Evolutionary conservation across 2,888 invertebrate species (phyloP).

Genomic region (Tortrix viridana): DNA sequence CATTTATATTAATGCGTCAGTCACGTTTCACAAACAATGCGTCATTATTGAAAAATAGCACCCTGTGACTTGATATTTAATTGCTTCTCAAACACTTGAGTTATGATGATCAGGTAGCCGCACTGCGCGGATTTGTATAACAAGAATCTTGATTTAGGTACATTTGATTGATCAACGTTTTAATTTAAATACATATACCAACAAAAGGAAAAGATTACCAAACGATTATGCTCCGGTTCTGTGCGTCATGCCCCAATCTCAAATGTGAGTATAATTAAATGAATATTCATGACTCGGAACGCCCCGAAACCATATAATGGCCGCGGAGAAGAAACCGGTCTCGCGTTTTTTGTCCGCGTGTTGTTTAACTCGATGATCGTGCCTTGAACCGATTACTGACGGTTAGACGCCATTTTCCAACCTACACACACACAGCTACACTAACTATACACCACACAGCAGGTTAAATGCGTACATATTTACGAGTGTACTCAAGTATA

Average conservation of each 20-base stretch:
- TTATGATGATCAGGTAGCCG: conserved; percentile 14
- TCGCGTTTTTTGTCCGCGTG: conserved; percentile 66
- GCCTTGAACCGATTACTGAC: conserved; percentile 63
- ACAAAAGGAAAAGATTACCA: conserved; percentile 53
- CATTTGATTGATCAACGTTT: conserved; percentile 53
- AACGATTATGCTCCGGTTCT: conserved; percentile 57
- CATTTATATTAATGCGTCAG: background rate
- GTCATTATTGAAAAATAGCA: conserved; percentile 15
- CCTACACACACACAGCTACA: conserved; percentile 64
- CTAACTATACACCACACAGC: conserved; percentile 53
- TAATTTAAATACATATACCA: conserved; percentile 65
- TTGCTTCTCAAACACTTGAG: conserved; percentile 15
- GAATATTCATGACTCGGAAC: conserved; percentile 72
- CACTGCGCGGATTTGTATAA: background rate
- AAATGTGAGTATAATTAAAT: conserved; percentile 63
- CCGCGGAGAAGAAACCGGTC: conserved; percentile 62
- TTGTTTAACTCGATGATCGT: conserved; percentile 65
- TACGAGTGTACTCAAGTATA: conserved; percentile 21
- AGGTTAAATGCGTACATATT: conserved; percentile 5
- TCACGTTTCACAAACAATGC: conserved; percentile 9
- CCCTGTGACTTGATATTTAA: conserved; percentile 36
- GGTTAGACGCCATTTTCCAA: conserved; percentile 64
- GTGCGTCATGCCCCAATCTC: conserved; percentile 69
- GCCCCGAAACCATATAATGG: conserved; percentile 69
- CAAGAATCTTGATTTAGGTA: conserved; percentile 34